Evolutionary conservation across 2,888 invertebrate genomes (phyloP), one percentile per base, ranked within the genome.

Genomic region (Anthrax anthrax): DNA sequence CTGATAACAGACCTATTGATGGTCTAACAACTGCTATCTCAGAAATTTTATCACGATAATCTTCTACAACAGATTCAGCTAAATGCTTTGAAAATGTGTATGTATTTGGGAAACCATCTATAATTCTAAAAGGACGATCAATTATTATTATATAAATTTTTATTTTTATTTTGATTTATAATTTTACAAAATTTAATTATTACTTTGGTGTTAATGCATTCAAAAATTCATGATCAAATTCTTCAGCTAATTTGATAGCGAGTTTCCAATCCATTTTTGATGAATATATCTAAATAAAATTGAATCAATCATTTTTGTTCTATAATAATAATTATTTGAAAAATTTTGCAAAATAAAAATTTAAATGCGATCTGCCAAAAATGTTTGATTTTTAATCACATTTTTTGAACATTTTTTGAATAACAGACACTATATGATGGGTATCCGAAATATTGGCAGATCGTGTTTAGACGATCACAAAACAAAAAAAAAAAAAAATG

Each of bases 41-140:
- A n/a, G n/a, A n/a, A 16, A 91, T 60, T 18, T 69, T 58, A 1
- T 73, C 72, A 12, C 57, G 61, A 39, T 79, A 76, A 46, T 84
- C 81, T 16, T 73, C 69, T 1, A 88, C 72, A 2, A 84, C 72
- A 47, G 80, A 77, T 56, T 92, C 91, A 0, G 84, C 85, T 49
- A 91, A 58, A 47, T 83, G 80, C 62, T 92, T 92, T 0, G 87
- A 81, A 60, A 83, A 87, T 0, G 84, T 84, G 60, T 92, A 92
- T 0, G 90, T 89, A 59, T 91, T 91, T 0, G 89, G 89, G 29
- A 83, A 72, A 4, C 69, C 67, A 3, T 72, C 74, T 4, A 80
- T 58, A 47, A 69, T 70, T 52, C 77, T 78, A 60, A 10, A 32
- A 32, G 4, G 8, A 23, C 8, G n/a, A n/a, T n/a, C n/a, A 8